Evolutionary conservation across 2,888 invertebrate genomes (phyloP), one percentile per base, ranked within the genome.

Genomic region (Harpalus rufipes): DNA sequence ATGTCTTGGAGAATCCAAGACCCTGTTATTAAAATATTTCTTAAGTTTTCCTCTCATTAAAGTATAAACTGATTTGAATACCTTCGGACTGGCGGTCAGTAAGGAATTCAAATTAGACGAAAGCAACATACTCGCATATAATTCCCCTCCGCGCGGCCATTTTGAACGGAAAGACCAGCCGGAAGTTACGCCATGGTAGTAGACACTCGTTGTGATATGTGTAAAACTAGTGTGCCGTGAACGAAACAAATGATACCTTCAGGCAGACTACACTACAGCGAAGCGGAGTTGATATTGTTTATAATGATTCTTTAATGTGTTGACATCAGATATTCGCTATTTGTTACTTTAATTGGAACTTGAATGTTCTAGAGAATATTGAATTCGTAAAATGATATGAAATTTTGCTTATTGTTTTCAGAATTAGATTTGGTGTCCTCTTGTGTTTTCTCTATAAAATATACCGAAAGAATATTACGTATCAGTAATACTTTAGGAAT

Each of bases 11-110:
- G 82, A 82, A 82, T 82, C 56, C 82, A 59, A 82, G 58, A 82
- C 72, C 59, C 82, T 74, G 41, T 82, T 82, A 82, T 82, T 82
- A 82, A 82, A 82, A 82, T 82, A 82, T 82, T 82, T 82, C 82
- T 82, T 82, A 82, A 82, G 82, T 82, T 68, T 58, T 72, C 12
- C 74, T 56, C 58, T 82, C 82, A 74, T 72, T 72, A 82, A 72
- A 59, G 59, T 82, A 74, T 74, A 74, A 82, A 56, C 56, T 74
- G 82, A 82, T 82, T 82, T 82, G 82, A 82, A 82, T 82, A 74
- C 59, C 82, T 72, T 82, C 39, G 63, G 58, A 25, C 80, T 6
- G 21, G 82, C 82, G 82, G 82, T 82, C 82, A 82, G 56, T 39
- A 32, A 72, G 82, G 82, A 82, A 82, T 82, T 82, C 82, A 82